Evolutionary conservation across 2,113 vertebrate species (phyloP), one percentile per base, ranked within the genome.

Genomic region (Pteruthius melanotis): DNA sequence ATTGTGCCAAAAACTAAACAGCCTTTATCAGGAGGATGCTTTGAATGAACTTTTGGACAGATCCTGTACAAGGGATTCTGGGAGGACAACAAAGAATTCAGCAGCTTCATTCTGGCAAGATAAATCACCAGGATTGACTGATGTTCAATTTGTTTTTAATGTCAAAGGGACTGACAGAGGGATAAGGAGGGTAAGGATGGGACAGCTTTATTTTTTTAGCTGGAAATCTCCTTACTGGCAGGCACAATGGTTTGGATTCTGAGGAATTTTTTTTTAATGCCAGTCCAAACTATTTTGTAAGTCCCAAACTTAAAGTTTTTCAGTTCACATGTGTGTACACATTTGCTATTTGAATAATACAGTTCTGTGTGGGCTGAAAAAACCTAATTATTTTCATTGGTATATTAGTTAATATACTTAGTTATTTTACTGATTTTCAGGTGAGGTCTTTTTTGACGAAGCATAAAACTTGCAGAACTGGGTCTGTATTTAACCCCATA

Each of bases 241-340:
- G 24, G 21, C 14, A 19, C 27, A 64, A 10, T 30, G 10, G 7
- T 56, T 71, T 76, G 42, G 16, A 57, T 69, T 72, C 27, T 64
- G 20, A 63, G 15, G 16, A 53, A 7, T 24, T 47, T 57, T 69
- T 56, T 50, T 77, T 53, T 4, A 35, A 15, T 47, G 4, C 20
- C 15, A 21, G 21, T 60, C 5, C 24, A 35, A 80, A 64, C 27
- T 57, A 50, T 47, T 71, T 84, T 40, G 9, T 54, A 26, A 69
- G 15, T 63, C 21, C 30, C 13, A 47, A 5, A 76, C 18, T 33
- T 39, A 24, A 61, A 76, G 15, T 10, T 89, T 77, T 83, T 81
- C 7, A 28, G 30, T 61, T 81, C 63, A 26, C 4, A 1, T 40
- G 15, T 7, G 14, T 3, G 2, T 16, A 53, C 14, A 13, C 0